Conservation (phyloP, 2,797 vertebrate genomes). For the Salarias fasciatus region DNA sequence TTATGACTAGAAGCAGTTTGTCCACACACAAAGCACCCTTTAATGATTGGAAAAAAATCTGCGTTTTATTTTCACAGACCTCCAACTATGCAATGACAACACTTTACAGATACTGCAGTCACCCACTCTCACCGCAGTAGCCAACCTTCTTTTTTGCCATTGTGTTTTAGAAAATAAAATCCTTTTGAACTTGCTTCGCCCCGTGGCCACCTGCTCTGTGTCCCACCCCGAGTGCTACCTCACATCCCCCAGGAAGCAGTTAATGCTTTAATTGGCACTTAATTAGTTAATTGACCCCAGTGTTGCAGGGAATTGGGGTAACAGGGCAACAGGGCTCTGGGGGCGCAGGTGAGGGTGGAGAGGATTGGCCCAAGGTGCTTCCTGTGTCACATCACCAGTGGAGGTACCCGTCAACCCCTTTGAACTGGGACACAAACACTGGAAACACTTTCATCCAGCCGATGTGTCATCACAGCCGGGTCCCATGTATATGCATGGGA, state of each 20-base stretch:
- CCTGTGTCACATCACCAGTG: constrained; percentile 75
- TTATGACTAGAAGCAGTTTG: background rate
- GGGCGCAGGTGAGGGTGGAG: constrained; percentile 69
- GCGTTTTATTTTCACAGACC: constrained; percentile 9
- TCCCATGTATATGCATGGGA: constrained; percentile 82
- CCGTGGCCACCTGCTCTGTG: constrained; percentile 52
- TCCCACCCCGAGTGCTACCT: constrained; percentile 50
- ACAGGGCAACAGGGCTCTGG: constrained; percentile 30
- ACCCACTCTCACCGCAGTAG: constrained; percentile 14
- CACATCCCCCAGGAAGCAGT: constrained; percentile 63
- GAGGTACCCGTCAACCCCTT: constrained; percentile 74
- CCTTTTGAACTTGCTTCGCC: constrained; percentile 63
- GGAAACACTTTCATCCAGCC: constrained; percentile 80
- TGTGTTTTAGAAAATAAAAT: constrained; percentile 52
- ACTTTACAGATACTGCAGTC: constrained; percentile 31
- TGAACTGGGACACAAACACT: constrained; percentile 76
- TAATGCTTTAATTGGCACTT: constrained; percentile 79
- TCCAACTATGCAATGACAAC: constrained; percentile 1
- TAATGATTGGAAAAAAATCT: constrained; percentile 4
- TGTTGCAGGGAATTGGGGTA: constrained; percentile 19
- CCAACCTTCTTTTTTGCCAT: constrained; percentile 27
- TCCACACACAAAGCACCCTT: constrained; percentile 2
- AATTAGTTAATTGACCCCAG: constrained; percentile 80
- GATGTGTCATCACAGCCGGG: constrained; percentile 78
- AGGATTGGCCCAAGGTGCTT: constrained; percentile 77